Percentiles rank a stretch among this genome's conserved stretches.
Evolutionary conservation across 2,888 invertebrate species (phyloP).

Genomic region (Torymus aiolomorphi): DNA sequence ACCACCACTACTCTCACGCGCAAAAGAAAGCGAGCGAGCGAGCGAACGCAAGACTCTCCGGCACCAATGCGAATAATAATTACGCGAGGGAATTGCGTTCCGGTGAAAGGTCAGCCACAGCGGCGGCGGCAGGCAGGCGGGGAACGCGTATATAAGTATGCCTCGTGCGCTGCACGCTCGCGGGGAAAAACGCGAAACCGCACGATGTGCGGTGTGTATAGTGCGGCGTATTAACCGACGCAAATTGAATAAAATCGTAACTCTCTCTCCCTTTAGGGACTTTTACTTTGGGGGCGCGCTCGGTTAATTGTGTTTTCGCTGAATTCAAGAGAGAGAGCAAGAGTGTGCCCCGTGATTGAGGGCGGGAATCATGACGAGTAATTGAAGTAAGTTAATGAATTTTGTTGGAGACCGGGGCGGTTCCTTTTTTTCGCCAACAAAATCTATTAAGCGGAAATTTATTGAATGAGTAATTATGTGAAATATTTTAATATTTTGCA

Average conservation of each 20-base stretch:
- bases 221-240: conserved; percentile 6
- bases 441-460: no score
- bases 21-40: background rate
- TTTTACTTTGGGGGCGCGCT: no score
- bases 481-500: no score
- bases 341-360: no score
- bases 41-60: background rate
- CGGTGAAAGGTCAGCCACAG: conserved; percentile 34
- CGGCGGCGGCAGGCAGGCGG: no score
- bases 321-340: no score
- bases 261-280: background rate
- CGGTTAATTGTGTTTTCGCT: no score
- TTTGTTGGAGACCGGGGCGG: no score
- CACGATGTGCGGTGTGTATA: background rate
- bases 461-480: no score
- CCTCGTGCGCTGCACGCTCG: background rate
- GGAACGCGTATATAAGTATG: background rate
- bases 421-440: no score
- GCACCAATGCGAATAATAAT: conserved; percentile 34
- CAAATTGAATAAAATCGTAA: conserved; percentile 37
- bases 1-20: background rate
- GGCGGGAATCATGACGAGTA: no score
- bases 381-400: no score
- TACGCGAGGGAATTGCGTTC: conserved; percentile 17
- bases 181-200: background rate